Percentiles rank a stretch among this genome's conserved stretches.
phyloP scores from a whole-genome alignment of 2,113 vertebrate species.

The Solenodon paradoxus region DNA sequence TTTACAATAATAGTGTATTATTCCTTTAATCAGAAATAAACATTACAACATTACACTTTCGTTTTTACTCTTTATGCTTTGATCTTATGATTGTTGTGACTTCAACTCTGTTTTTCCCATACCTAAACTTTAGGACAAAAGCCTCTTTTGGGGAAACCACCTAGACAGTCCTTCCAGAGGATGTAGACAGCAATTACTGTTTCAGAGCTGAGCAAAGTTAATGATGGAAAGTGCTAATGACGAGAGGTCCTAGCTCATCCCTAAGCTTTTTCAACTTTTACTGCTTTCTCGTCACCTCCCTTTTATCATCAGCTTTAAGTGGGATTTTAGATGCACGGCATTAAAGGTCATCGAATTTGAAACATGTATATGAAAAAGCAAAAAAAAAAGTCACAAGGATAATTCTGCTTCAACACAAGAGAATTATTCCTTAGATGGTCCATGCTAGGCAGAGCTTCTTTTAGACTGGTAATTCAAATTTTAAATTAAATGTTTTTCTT shows the following conservation, averaged over 20 bases:
- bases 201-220: neutral
- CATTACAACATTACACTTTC: neutral
- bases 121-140: neutral
- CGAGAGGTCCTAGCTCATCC: neutral
- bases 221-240: neutral
- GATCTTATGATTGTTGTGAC: neutral
- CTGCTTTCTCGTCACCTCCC: neutral
- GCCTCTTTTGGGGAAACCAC: neutral
- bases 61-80: neutral
- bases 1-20: neutral
- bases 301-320: neutral
- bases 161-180: neutral
- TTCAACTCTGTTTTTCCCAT: neutral
- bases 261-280: neutral
- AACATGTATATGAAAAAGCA: neutral
- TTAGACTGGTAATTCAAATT: constrained; percentile 19
- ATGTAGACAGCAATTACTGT: neutral
- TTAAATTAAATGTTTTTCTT: constrained; percentile 19
- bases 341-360: constrained; percentile 45
- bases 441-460: constrained; percentile 34
- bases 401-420: neutral
- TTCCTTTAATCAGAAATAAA: neutral
- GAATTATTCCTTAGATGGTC: neutral
- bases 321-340: neutral
- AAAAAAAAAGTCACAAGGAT: neutral